These are phyloP conservation scores for Percopsis omiscomaycus DNA, from an alignment of 2,797 vertebrate genomes.

Conservation along the genomic window DNA sequence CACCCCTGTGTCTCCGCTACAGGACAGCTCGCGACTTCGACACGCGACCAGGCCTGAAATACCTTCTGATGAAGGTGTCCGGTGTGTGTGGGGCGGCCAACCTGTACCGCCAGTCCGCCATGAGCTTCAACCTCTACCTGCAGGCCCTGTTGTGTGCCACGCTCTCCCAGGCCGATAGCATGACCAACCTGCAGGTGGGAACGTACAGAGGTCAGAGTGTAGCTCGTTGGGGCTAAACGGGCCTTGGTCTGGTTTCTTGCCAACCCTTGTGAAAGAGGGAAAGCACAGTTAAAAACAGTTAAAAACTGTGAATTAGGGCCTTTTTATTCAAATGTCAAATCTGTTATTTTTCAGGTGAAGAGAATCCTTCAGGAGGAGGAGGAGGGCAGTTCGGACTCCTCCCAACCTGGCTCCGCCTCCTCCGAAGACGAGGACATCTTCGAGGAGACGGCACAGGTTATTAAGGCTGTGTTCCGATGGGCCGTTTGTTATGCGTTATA, in stretches of 20 bases:
- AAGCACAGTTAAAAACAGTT: too few relatives aligned
- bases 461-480: neutral
- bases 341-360: constrained; percentile 77
- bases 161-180: constrained; percentile 87
- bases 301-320: neutral
- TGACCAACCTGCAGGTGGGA: constrained; percentile 84
- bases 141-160: constrained; percentile 90
- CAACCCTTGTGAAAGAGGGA: too few relatives aligned
- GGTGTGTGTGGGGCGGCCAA: constrained; percentile 94
- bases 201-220: neutral
- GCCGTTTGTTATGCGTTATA: too few relatives aligned
- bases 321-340: neutral
- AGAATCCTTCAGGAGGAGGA: constrained; percentile 92
- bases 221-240: neutral
- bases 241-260: too few relatives aligned
- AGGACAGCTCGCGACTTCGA: constrained; percentile 94
- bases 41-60: constrained; percentile 92
- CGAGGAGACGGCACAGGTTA: constrained; percentile 92
- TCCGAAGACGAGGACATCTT: constrained; percentile 98
- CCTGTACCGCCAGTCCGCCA: constrained; percentile 94
- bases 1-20: neutral
- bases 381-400: constrained; percentile 90
- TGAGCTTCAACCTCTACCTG: constrained; percentile 98
- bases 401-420: constrained; percentile 90
- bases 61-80: constrained; percentile 96